Evolutionary conservation across 2,888 invertebrate genomes (phyloP), one percentile per base, ranked within the genome.

Genomic region (Pristionchus entomophagus): DNA sequence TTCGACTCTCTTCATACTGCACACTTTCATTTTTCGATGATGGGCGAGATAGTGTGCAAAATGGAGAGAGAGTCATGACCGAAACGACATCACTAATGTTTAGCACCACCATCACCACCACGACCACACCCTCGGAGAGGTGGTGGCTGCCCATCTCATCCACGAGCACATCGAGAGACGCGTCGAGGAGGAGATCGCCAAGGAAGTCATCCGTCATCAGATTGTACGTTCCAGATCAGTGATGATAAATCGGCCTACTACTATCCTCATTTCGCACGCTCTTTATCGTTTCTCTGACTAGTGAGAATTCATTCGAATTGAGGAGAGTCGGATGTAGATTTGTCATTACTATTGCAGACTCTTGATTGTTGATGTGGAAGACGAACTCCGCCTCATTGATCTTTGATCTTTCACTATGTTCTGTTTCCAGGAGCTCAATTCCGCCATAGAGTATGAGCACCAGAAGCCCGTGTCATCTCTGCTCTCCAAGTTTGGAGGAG

Each of bases 401-500:
- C 19, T 6, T 19, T 51, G 14, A 3, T 59, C 59, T 26, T n/a
- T n/a, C 22, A 12, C 29, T n/a, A 26, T 10, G 29, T 3, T 10
- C 29, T 65, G 45, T 38, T 29, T 10, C 8, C 41, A 73, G 73
- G 41, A 73, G 73, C 73, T 41, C n/a, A 41, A 73, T 38, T 73
- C 73, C 10, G 26, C 41, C n/a, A 73, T 82, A n/a, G 82, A 38
- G 41, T 82, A 35, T 65, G 83, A 84, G 49, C 41, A 65, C 65
- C 62, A 65, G 45, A 51, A 65, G 49, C 45, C 83, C 32, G 83
- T 84, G 8, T 41, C 62, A 3, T 26, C 83, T 45, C 65, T 84
- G 1, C 41, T 84, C 32, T 45, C 83, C 29, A 41, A 84, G 83
- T 84, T 84, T 49, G 83, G 83, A n/a, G 83, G 83, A n/a, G 83